These are phyloP conservation scores for Eucriotettix oculatus DNA, from an alignment of 2,888 invertebrate species.

Conservation along the genomic window DNA sequence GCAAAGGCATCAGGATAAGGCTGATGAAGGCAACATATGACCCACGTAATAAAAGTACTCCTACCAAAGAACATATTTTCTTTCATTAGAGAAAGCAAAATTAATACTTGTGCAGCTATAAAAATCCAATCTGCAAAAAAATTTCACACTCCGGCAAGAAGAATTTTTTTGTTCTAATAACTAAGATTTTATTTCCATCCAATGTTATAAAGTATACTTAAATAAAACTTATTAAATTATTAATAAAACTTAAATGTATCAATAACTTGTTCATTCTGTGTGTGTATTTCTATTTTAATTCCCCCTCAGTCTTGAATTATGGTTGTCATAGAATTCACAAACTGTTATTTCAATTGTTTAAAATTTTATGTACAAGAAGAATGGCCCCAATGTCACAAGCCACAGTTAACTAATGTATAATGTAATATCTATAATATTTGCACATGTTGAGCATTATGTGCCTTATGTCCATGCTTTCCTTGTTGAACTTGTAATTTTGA, in stretches of 20 bases:
- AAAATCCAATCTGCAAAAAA: no score
- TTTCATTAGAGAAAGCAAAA: no score
- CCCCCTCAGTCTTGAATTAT: no score
- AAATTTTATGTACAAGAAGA: slow-evolving; percentile 1
- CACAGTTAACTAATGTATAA: slow-evolving; percentile 11
- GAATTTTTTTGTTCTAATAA: no score
- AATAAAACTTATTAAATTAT: slow-evolving; percentile 15
- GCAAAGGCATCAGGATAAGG: no score
- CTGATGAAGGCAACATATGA: no score
- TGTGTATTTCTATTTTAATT: slow-evolving; percentile 9
- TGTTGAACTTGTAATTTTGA: slow-evolving; percentile 9
- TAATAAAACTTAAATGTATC: slow-evolving; percentile 16
- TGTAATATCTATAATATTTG: slow-evolving; percentile 17
- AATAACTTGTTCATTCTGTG: slow-evolving; percentile 13
- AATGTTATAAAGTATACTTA: slow-evolving; percentile 15
- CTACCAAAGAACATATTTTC: no score
- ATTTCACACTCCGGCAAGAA: no score
- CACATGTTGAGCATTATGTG: slow-evolving; percentile 18
- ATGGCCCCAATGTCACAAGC: slow-evolving; percentile 1
- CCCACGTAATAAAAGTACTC: no score
- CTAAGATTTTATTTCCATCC: slow-evolving; percentile 13
- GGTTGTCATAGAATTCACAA: no score
- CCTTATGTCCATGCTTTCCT: slow-evolving; percentile 17
- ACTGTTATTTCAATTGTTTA: neutral
- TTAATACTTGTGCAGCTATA: no score